These are phyloP conservation scores for Antheraea mylitta DNA, from an alignment of 1,140 invertebrate species.

Conservation along the genomic window DNA sequence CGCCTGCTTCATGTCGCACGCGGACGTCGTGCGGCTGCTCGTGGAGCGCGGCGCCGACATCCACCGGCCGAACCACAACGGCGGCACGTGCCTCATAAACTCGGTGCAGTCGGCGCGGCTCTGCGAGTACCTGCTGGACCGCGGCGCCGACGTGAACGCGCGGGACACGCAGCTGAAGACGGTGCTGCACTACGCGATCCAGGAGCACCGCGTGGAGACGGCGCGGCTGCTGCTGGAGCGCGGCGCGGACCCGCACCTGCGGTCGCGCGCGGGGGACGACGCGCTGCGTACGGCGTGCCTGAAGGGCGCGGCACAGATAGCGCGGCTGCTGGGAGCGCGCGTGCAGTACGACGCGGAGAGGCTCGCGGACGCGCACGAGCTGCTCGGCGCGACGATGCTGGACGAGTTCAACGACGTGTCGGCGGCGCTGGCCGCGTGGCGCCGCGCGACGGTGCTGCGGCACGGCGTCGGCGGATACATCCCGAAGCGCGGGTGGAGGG, in stretches of 20 bases:
- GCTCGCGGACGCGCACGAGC: slow-evolving; percentile 90
- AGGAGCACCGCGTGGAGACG: slow-evolving; percentile 92
- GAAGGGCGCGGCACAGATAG: slow-evolving; percentile 91
- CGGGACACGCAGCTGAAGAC: slow-evolving; percentile 95
- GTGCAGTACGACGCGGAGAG: slow-evolving; percentile 83
- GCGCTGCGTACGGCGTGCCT: slow-evolving; percentile 94
- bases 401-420: slow-evolving; percentile 89
- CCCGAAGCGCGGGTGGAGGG: no score
- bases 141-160: slow-evolving; percentile 91
- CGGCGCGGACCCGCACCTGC: slow-evolving; percentile 88
- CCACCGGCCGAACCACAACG: slow-evolving; percentile 92
- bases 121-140: slow-evolving; percentile 88
- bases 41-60: slow-evolving; percentile 93
- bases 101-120: slow-evolving; percentile 92
- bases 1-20: slow-evolving; percentile 96
- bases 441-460: no score
- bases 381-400: slow-evolving; percentile 90
- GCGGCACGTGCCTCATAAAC: slow-evolving; percentile 96
- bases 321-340: slow-evolving; percentile 85
- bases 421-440: slow-evolving; percentile 80
- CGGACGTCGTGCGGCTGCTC: slow-evolving; percentile 85
- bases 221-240: slow-evolving; percentile 89
- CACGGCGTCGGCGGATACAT: no score
- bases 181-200: slow-evolving; percentile 95
- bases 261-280: slow-evolving; percentile 92